Base-by-base conservation (phyloP, 2,113 vertebrate species). In the Dicrurus megarhynchus region DNA sequence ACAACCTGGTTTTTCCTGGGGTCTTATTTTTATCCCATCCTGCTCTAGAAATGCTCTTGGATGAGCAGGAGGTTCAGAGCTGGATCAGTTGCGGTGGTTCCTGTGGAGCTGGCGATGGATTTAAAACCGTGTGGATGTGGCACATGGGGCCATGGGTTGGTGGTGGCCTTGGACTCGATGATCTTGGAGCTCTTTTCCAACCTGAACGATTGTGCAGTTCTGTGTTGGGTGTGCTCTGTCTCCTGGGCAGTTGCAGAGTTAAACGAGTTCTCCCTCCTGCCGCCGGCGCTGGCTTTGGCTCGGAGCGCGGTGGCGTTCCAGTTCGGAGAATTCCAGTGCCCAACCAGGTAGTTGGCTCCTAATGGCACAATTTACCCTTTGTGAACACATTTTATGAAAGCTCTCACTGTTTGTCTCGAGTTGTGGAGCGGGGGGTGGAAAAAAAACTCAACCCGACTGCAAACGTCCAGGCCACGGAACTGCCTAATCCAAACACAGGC, bases 281-380 rank as follows among this genome's bases (percentile, higher is more conserved):
- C 37, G 49, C n/a, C 2, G 1, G 63, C 4, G 3, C 88, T 90
- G 92, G 39, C 16, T 67, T 60, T 96, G 93, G 82, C 85, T 2
- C 26, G 80, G 76, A 35, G 55, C 30, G 0, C 3, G 3, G 68
- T 81, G 68, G 37, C 21, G 35, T 94, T 96, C 91, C 91, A 87
- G 87, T 60, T 90, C 10, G 55, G 71, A 89, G 97, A 95, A 92
- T 92, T 96, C 78, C 57, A 76, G 65, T 63, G 65, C 33, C 91
- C 78, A 6, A 84, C 95, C 87, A 95, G 97, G 95, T 96, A 96
- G 91, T 59, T 3, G 0, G 86, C 71, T 95, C 89, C 95, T 96
- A 53, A 24, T 64, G 95, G 80, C 91, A 97, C 97, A 97, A 97
- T 97, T 97, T 93, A 52, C 85, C 90, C 96, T 97, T 97, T 97